phyloP scores from a whole-genome alignment of 2,888 invertebrate species.

The Meliscaeva auricollis region DNA sequence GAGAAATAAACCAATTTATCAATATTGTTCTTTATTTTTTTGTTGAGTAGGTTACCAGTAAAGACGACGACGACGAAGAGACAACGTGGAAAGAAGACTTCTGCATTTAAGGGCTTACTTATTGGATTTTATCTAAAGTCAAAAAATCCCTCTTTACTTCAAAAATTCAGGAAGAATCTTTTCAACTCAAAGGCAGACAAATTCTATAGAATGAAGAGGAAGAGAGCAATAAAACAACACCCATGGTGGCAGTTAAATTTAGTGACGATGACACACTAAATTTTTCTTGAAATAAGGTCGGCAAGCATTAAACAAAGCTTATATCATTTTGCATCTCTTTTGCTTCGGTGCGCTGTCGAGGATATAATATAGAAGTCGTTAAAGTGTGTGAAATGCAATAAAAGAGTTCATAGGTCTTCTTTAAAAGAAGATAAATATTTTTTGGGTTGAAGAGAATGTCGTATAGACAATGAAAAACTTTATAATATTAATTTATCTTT shows the following conservation, averaged over 20 bases:
- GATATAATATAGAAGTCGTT: slow-evolving; percentile 5
- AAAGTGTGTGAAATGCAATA: slow-evolving; percentile 3
- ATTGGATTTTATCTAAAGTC: background rate
- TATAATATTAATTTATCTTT: background rate
- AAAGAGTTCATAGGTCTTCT: background rate
- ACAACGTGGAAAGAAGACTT: background rate
- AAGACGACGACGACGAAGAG: background rate
- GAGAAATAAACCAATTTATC: slow-evolving; percentile 15
- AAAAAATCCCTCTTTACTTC: slow-evolving; percentile 3
- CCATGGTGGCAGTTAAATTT: slow-evolving; percentile 52
- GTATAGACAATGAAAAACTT: background rate
- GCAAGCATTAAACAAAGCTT: background rate
- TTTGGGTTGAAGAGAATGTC: background rate
- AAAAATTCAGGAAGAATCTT: too few relatives aligned
- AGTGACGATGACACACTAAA: slow-evolving; percentile 49
- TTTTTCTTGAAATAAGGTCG: slow-evolving; percentile 27
- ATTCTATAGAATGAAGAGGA: background rate
- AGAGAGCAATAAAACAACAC: slow-evolving; percentile 13
- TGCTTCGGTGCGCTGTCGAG: background rate
- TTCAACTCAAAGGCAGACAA: too few relatives aligned
- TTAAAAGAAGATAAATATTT: background rate
- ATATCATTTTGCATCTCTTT: slow-evolving; percentile 9
- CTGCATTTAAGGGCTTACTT: background rate
- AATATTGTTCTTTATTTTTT: background rate
- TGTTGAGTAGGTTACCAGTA: too few relatives aligned